A percentile compares a stretch with the other conserved stretches of the same genome.
These are phyloP conservation scores for Maniola hyperantus DNA, from an alignment of 2,888 invertebrate genomes.

Conservation along the genomic window DNA sequence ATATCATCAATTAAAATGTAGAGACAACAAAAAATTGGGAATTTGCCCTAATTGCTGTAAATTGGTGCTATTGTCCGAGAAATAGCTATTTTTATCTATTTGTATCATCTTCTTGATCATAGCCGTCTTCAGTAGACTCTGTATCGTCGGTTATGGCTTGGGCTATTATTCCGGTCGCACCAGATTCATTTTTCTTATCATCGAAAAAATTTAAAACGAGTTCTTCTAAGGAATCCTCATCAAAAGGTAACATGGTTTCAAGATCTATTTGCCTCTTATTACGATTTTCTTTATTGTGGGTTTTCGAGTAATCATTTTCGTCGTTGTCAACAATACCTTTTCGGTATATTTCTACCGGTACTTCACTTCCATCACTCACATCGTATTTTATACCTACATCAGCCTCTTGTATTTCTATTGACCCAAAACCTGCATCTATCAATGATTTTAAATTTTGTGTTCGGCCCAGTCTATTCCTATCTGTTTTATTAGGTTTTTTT, in stretches of 20 bases:
- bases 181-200: conserved; percentile 60
- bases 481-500: conserved; percentile 57
- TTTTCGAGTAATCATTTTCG: conserved; percentile 59
- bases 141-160: conserved; percentile 65
- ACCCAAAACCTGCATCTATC: conserved; percentile 71
- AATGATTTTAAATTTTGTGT: conserved; percentile 68
- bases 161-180: conserved; percentile 67
- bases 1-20: background rate
- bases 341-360: conserved; percentile 81
- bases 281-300: conserved; percentile 45
- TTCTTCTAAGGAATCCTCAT: conserved; percentile 71
- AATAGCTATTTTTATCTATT: conserved; percentile 1
- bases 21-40: background rate
- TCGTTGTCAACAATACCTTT: conserved; percentile 84
- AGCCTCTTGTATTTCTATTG: conserved; percentile 81
- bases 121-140: conserved; percentile 37
- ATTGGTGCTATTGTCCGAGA: background rate
- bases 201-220: conserved; percentile 64
- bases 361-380: conserved; percentile 78
- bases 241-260: conserved; percentile 72
- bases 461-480: conserved; percentile 56
- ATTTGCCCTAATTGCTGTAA: background rate
- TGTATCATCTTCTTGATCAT: conserved; percentile 7
- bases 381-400: conserved; percentile 82
- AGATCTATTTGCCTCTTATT: conserved; percentile 65